A percentile compares a stretch with the other conserved stretches of the same genome.
phyloP scores from a whole-genome alignment of 2,113 vertebrate species.

The Hyperopisus bebe region DNA sequence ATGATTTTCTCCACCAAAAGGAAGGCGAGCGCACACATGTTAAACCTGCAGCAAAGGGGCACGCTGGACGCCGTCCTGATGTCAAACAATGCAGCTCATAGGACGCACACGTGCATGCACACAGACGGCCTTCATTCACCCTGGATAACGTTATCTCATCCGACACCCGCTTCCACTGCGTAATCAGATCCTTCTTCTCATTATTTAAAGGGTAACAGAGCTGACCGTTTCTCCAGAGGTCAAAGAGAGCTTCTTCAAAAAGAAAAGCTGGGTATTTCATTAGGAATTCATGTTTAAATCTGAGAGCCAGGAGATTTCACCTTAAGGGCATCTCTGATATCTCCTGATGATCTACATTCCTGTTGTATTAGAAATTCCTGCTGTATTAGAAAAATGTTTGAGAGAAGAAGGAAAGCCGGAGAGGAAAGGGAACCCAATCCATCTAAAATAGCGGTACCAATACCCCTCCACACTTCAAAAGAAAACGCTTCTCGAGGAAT shows the following conservation, averaged over 20 bases:
- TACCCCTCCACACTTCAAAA: neutral
- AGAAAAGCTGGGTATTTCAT: neutral
- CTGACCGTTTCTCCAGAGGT: neutral
- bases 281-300: neutral
- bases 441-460: neutral
- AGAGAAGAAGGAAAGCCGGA: neutral
- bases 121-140: conserved; percentile 6
- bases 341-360: neutral
- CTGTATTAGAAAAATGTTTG: neutral
- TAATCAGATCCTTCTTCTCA: conserved; percentile 1
- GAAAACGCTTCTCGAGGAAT: neutral
- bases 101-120: conserved; percentile 1
- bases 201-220: neutral
- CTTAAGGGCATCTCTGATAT: neutral
- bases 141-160: conserved; percentile 25
- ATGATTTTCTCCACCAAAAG: conserved; percentile 22
- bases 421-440: neutral
- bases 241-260: neutral
- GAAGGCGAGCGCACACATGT: conserved; percentile 30
- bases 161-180: conserved; percentile 25
- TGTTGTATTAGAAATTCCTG: neutral
- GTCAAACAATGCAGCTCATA: conserved; percentile 5
- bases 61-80: conserved; percentile 4
- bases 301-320: neutral
- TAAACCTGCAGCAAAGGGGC: conserved; percentile 26